Evolutionary conservation across 2,113 vertebrate genomes (phyloP).

Genomic region (Euleptes europaea): DNA sequence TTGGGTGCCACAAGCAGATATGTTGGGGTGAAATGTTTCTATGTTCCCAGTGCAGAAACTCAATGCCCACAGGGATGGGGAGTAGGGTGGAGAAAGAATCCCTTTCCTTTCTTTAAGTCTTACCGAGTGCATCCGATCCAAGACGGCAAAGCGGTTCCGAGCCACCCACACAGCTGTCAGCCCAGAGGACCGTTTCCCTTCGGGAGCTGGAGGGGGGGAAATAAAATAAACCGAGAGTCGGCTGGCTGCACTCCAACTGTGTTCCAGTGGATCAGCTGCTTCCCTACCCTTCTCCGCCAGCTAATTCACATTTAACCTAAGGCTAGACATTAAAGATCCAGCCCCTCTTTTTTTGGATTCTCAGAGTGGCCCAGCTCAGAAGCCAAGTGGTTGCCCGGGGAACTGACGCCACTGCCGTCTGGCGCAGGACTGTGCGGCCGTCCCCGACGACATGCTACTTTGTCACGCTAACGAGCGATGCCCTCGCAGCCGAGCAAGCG

Average conservation of each 20-base stretch:
- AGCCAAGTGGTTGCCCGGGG: constrained; percentile 49
- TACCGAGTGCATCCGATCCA: constrained; percentile 98
- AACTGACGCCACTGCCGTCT: constrained; percentile 40
- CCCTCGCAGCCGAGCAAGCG: constrained; percentile 52
- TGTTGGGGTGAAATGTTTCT: no score
- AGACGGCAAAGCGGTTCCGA: constrained; percentile 92
- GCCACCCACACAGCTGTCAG: constrained; percentile 98
- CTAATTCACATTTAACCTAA: constrained; percentile 58
- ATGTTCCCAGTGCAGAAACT: not conserved
- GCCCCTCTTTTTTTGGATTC: constrained; percentile 35
- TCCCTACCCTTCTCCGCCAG: not conserved
- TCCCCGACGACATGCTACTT: constrained; percentile 56
- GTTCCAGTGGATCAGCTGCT: constrained; percentile 58
- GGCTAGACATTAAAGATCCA: constrained; percentile 43
- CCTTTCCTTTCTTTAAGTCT: constrained; percentile 28
- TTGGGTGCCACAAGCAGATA: not conserved
- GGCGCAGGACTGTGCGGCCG: constrained; percentile 39
- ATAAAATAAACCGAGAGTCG: constrained; percentile 30
- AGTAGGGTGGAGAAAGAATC: no score
- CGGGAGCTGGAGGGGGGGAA: constrained; percentile 81
- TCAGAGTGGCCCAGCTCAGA: constrained; percentile 34
- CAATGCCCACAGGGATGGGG: no score
- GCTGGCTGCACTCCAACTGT: constrained; percentile 52
- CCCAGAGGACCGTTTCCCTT: constrained; percentile 95
- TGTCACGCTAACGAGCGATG: constrained; percentile 71